These are phyloP conservation scores for Dendrolimus pini DNA, from an alignment of 2,888 invertebrate species.

Conservation along the genomic window DNA sequence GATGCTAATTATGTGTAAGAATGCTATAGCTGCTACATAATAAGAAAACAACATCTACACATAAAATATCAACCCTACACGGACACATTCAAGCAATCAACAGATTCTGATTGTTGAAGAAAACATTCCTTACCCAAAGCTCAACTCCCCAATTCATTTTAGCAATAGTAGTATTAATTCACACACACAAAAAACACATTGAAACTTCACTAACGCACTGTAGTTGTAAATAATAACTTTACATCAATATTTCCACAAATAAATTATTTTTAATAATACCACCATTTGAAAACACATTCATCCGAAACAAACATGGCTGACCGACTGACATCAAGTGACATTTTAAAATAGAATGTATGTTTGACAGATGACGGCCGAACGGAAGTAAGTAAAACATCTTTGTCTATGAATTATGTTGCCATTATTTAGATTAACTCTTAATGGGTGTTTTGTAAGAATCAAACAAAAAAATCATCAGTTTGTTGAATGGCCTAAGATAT, in stretches of 20 bases:
- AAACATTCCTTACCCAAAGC: conserved; percentile 78
- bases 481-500: conserved; percentile 29
- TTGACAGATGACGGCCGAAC: conserved; percentile 18
- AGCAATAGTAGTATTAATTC: conserved; percentile 54
- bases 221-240: conserved; percentile 38
- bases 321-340: conserved; percentile 38
- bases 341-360: conserved; percentile 27
- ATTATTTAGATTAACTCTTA: no score
- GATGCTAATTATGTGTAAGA: no score
- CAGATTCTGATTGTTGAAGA: conserved; percentile 8
- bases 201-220: conserved; percentile 56
- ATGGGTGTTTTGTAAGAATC: no score
- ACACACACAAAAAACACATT: conserved; percentile 68
- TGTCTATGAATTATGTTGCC: no score
- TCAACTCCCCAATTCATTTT: conserved; percentile 83
- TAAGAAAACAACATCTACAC: neutral
- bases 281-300: conserved; percentile 68
- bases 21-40: neutral
- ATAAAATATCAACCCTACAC: neutral
- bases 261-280: conserved; percentile 57
- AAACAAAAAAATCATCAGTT: neutral
- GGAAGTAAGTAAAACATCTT: no score
- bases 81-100: neutral
- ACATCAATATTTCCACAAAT: conserved; percentile 45
- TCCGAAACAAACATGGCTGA: conserved; percentile 72